Conservation (phyloP, 2,888 invertebrate species). For the Conchocele bisecta region DNA sequence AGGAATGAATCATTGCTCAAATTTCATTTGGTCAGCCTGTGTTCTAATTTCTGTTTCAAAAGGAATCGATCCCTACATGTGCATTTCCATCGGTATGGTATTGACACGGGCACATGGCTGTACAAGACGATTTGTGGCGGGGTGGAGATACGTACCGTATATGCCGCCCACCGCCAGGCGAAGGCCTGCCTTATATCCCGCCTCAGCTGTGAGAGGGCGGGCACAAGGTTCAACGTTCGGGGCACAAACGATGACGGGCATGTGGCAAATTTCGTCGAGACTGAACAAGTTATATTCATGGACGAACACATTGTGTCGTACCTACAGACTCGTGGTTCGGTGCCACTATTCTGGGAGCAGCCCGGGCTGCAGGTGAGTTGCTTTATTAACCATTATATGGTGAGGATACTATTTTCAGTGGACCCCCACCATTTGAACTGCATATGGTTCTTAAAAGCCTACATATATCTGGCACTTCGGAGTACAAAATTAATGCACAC, state of each 20-base stretch:
- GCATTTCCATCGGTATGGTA: slow-evolving; percentile 94
- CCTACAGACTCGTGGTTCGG: slow-evolving; percentile 95
- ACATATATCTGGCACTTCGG: no score
- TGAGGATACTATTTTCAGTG: no score
- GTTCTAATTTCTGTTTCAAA: slow-evolving; percentile 17
- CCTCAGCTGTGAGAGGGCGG: slow-evolving; percentile 98
- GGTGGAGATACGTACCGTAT: slow-evolving; percentile 97
- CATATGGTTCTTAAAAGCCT: no score
- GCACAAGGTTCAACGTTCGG: slow-evolving; percentile 98
- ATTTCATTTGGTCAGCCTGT: no score
- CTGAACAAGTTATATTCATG: slow-evolving; percentile 92
- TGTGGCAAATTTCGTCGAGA: slow-evolving; percentile 99
- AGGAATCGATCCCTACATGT: slow-evolving; percentile 98
- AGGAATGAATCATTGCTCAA: no score
- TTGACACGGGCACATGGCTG: slow-evolving; percentile 95
- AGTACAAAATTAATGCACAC: no score
- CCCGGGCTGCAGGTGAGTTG: slow-evolving; percentile 92
- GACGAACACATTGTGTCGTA: slow-evolving; percentile 90
- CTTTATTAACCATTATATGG: not conserved
- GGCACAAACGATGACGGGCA: slow-evolving; percentile 99
- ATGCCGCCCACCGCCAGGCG: slow-evolving; percentile 97
- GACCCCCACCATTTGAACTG: no score
- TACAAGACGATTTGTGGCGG: slow-evolving; percentile 98
- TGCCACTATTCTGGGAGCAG: slow-evolving; percentile 99
- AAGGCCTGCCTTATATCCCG: slow-evolving; percentile 96